Evolutionary conservation across 2,888 invertebrate species (phyloP), one percentile per base, ranked within the genome.

Genomic region (Phaonia tiefii): DNA sequence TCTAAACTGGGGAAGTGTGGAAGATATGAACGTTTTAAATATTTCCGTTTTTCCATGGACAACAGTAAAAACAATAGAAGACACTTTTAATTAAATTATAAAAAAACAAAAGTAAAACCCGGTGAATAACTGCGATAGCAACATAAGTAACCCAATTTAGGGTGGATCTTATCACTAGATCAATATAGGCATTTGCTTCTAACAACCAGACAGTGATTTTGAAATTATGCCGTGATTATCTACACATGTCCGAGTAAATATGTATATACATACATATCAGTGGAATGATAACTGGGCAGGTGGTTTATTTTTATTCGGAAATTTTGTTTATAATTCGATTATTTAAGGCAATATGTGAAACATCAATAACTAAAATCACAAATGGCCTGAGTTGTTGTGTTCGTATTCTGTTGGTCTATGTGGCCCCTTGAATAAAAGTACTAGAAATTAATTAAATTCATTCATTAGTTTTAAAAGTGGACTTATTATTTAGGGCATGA

Each of bases 41-140:
- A 31, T 31, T 31, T 31, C 31, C 31, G 31, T 31, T 31, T 3
- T 8, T n/a, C n/a, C n/a, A n/a, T n/a, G 13, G 39, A 39, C 20
- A 42, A 42, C 42, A 56, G 54, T 69, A 54, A 56, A 69, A 39
- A 22, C 51, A 69, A 69, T 69, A 54, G 39, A 69, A 69, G 69
- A 54, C 37, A 69, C 54, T 69, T 69, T 69, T 54, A 69, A 56
- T 69, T 69, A 69, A 69, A 69, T 69, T 56, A 69, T 49, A n/a
- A 8, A 31, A 31, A 5, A n/a, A 8, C 3, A 31, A 5, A 31
- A 3, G 31, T 31, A 31, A 3, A 69, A 69, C 54, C 20, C 39
- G 22, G 63, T 42, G 42, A 63, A 63, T 8, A 10, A 42, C 37
- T 17, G 13, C 39, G 25, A 69, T 39, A 26, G 37, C 4, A 69